A percentile compares a stretch with the other conserved stretches of the same genome.
phyloP scores from a whole-genome alignment of 2,113 vertebrate species.

The Sinocyclocheilus anshuiensis region DNA sequence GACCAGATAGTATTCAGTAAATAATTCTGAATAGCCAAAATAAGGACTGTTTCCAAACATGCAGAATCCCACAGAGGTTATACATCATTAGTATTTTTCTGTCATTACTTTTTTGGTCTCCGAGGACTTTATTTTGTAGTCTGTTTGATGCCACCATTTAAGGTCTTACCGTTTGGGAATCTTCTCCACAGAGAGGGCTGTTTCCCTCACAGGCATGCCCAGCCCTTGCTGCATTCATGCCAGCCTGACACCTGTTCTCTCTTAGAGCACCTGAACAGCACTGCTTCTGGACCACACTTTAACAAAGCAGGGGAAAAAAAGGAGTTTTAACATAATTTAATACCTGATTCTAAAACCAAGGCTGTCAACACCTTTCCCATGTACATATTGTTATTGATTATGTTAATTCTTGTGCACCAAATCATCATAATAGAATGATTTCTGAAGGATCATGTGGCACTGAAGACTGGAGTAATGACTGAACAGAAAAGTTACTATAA shows the following conservation, averaged over 20 bases:
- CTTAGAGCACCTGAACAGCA: conserved; percentile 83
- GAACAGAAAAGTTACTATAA: too few species aligned
- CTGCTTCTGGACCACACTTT: conserved; percentile 85
- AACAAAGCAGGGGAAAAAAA: conserved; percentile 37
- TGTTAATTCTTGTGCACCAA: background rate
- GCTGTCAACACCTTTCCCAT: background rate
- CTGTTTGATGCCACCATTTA: conserved; percentile 1
- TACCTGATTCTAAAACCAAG: background rate
- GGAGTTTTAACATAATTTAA: background rate
- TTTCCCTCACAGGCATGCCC: conserved; percentile 77
- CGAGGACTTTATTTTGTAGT: background rate
- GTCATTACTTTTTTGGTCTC: background rate
- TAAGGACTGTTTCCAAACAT: background rate
- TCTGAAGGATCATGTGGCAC: background rate
- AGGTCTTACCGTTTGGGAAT: conserved; percentile 80
- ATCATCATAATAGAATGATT: background rate
- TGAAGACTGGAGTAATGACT: background rate
- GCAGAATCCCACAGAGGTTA: background rate
- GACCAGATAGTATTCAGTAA: too few species aligned
- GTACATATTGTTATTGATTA: background rate
- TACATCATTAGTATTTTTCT: background rate
- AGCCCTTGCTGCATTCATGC: conserved; percentile 81
- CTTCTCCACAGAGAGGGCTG: conserved; percentile 72
- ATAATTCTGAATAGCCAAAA: too few species aligned
- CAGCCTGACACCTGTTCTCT: conserved; percentile 85